Base-by-base conservation (phyloP, 2,888 invertebrate species). In the Rhimphoctona megacephalus region DNA sequence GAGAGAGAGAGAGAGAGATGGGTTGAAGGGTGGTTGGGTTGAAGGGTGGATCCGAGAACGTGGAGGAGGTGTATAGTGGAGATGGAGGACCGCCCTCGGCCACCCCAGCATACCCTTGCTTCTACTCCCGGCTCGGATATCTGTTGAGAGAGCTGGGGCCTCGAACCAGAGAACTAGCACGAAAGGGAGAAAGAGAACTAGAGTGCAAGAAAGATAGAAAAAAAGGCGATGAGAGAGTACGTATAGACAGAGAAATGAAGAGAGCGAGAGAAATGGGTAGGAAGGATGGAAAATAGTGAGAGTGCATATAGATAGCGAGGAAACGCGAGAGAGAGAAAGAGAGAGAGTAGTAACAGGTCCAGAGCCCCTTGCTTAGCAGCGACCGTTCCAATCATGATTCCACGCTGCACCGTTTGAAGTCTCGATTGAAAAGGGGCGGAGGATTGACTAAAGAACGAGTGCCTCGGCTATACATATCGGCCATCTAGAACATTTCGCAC, bases 371-470 rank as follows among this genome's bases (percentile, higher is more conserved):
- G 93, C 93, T 93, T 93, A 94, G 91, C 92, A 92, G 91, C 93
- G 93, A 91, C 93, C 94, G 93, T 94, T 94, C 94, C 94, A 94
- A 94, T 94, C 94, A 94, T 94, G 94, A 94, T 94, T 94, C 94
- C 92, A 92, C 91, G 93, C 92, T 93, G 92, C 93, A 93, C 91
- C 94, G 94, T 94, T 94, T 94, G 94, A 94, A 94, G 94, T 94
- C 93, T 94, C 94, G 93, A 94, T 94, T 94, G 94, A 93, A 93
- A 94, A 93, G 92, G 93, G 94, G 94, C 92, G 94, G 94, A 93
- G 94, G 93, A 92, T 94, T 94, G 93, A 94, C 94, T 94, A 94
- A 94, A 94, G 94, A 94, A 94, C 94, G 94, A 94, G 92, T 92
- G 91, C 87, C 83, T 61, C 54, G 61, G 57, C 92, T 92, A 77